Percentiles rank a stretch among this genome's conserved stretches.
Conservation (phyloP, 1,140 invertebrate species). For the Sarcophaga bullata region DNA sequence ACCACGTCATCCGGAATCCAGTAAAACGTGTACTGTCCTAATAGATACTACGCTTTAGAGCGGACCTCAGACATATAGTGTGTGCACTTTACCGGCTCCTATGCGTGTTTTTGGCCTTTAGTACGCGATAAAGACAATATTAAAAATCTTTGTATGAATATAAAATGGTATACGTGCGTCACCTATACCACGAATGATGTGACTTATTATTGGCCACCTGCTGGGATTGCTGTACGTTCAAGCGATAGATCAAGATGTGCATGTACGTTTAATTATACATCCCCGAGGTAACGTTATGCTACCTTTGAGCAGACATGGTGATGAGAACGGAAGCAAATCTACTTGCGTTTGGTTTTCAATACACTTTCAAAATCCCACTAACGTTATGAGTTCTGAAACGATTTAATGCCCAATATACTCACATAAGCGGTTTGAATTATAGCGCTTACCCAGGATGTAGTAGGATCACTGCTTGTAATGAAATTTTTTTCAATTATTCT, state of each 20-base stretch:
- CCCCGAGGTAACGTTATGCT: constrained; percentile 87
- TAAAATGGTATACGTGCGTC: constrained; percentile 87
- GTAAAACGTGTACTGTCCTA: constrained; percentile 89
- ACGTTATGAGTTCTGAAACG: constrained; percentile 80
- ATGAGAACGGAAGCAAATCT: constrained; percentile 91
- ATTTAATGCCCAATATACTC: constrained; percentile 98
- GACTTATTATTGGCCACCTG: constrained; percentile 93
- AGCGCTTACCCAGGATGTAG: constrained; percentile 95
- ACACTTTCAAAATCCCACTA: constrained; percentile 61
- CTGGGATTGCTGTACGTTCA: constrained; percentile 96
- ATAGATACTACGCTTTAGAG: constrained; percentile 94
- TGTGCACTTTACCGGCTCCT: constrained; percentile 87
- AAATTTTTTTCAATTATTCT: constrained; percentile 5
- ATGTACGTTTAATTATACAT: constrained; percentile 89
- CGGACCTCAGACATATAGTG: constrained; percentile 96
- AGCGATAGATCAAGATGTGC: constrained; percentile 98
- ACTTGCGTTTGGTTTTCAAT: constrained; percentile 66
- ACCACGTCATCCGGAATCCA: constrained; percentile 78
- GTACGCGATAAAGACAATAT: constrained; percentile 90
- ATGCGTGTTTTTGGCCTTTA: constrained; percentile 88
- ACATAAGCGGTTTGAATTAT: constrained; percentile 96
- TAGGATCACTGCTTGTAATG: background rate
- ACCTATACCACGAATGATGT: constrained; percentile 82
- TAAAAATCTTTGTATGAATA: constrained; percentile 94
- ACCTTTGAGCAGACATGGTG: constrained; percentile 88